Evolutionary conservation across 2,113 vertebrate species (phyloP).

Genomic region (Bujurquina vittata): DNA sequence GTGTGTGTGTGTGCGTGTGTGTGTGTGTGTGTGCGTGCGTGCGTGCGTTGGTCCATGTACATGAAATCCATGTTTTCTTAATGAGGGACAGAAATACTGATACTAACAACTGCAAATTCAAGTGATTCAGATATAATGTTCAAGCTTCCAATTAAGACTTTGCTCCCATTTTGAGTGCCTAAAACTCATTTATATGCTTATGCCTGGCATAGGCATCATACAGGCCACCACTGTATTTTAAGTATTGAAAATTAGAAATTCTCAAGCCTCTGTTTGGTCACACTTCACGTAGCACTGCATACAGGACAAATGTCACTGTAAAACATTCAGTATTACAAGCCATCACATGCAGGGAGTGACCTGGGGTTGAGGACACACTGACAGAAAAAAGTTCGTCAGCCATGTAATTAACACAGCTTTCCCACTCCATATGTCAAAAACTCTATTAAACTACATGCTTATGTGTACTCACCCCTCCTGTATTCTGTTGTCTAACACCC

Average conservation of each 20-base stretch:
- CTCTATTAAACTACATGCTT: conserved; percentile 28
- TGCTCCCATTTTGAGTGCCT: not conserved
- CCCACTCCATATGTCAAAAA: not conserved
- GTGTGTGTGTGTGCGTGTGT: not conserved
- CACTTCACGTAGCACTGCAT: not conserved
- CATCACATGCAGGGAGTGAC: conserved; percentile 41
- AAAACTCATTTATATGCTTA: conserved; percentile 1
- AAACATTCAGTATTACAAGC: not conserved
- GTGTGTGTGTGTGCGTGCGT: not conserved
- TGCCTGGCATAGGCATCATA: not conserved
- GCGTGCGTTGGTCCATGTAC: not conserved
- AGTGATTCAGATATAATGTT: not conserved
- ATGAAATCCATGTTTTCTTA: not conserved
- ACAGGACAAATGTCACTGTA: not conserved
- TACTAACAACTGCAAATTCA: not conserved
- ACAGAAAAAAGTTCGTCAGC: not conserved
- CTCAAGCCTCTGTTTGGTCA: conserved; percentile 8
- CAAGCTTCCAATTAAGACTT: not conserved
- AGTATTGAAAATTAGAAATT: not conserved
- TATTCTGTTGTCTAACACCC: conserved; percentile 90
- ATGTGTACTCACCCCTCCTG: conserved; percentile 88
- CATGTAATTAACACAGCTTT: not conserved
- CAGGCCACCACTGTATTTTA: not conserved
- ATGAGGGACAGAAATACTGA: not conserved
- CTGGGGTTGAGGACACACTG: conserved; percentile 2